Percentiles rank a stretch among this genome's conserved stretches.
phyloP scores from a whole-genome alignment of 2,797 vertebrate genomes.

The Pogoniulus pusillus region DNA sequence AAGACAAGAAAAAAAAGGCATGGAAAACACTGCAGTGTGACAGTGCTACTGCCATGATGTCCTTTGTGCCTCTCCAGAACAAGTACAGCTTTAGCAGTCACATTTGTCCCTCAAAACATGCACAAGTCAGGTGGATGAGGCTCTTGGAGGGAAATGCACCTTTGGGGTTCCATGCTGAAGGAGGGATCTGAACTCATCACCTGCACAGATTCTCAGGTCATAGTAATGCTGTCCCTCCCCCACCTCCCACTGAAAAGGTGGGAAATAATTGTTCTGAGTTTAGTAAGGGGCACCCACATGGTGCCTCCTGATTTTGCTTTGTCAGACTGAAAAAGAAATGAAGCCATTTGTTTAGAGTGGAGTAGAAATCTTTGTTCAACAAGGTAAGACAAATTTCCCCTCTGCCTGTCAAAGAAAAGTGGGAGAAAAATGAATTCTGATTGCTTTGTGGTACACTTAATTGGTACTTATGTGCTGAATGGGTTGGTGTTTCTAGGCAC shows the following conservation, averaged over 20 bases:
- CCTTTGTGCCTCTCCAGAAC: neutral
- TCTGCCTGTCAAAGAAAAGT: too few relatives aligned
- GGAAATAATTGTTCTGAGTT: neutral
- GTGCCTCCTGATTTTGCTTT: too few relatives aligned
- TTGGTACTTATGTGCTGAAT: too few relatives aligned
- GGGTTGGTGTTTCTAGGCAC: neutral
- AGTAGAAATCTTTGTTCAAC: too few relatives aligned
- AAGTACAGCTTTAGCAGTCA: rapidly evolving
- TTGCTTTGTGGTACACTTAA: too few relatives aligned
- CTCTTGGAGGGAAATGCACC: too few relatives aligned
- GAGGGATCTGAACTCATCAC: rapidly evolving
- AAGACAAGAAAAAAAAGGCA: neutral
- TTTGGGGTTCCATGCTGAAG: rapidly evolving
- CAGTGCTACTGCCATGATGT: rapidly evolving
- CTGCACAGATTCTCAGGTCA: neutral
- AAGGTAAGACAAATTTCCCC: too few relatives aligned
- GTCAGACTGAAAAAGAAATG: too few relatives aligned
- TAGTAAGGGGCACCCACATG: too few relatives aligned
- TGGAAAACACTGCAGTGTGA: neutral
- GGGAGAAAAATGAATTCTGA: too few relatives aligned
- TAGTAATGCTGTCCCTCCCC: neutral
- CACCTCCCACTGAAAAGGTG: neutral
- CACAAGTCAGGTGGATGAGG: rapidly evolving
- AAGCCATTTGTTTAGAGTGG: too few relatives aligned
- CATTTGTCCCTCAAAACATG: rapidly evolving